Base-by-base conservation (phyloP, 2,888 invertebrate species). In the Erannis defoliaria region DNA sequence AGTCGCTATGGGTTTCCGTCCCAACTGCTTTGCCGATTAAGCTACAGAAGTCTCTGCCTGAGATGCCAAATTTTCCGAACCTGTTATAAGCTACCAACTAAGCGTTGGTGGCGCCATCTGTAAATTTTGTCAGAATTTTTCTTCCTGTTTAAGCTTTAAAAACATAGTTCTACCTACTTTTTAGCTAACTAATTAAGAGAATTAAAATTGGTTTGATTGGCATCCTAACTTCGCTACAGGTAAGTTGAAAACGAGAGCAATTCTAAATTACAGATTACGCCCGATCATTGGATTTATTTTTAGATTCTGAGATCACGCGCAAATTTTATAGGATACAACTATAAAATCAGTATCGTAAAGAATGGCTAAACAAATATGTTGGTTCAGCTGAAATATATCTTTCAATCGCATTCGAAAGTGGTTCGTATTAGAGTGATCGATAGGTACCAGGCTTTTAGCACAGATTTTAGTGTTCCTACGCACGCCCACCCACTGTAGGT, bases 401-500 rank as follows among this genome's bases (percentile, higher is more conserved):
- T 70, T 75, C 73, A 75, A 66, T 71, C 58, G 33, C 40, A 40
- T 50, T 64, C 60, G 55, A 66, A 56, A 64, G 55, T 64, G 56
- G 50, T 58, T 16, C 35, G 26, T 18, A 35, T 12, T n/a, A 26
- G 14, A 23, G 14, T 77, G 81, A 84, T 81, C 76, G 76, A 83
- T 81, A 68, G 64, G 48, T 69, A 80, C 73, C 78, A 82, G 82
- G 80, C 35, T 66, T 78, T 79, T 74, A 78, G 78, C 65, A 76
- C 35, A 14, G 49, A 45, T 77, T 72, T 79, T 74, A 80, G 79
- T 67, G 77, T 79, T 78, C 84, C 83, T 83, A 84, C 84, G 80
- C 65, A 58, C 82, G 78, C 84, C 83, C 78, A 84, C 84, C 21
- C 31, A 35, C 31, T 6, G 29, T 73, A 74, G 85, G 85, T 84